These are phyloP conservation scores for Gorsachius magnificus DNA, from an alignment of 2,797 vertebrate genomes.

Conservation along the genomic window DNA sequence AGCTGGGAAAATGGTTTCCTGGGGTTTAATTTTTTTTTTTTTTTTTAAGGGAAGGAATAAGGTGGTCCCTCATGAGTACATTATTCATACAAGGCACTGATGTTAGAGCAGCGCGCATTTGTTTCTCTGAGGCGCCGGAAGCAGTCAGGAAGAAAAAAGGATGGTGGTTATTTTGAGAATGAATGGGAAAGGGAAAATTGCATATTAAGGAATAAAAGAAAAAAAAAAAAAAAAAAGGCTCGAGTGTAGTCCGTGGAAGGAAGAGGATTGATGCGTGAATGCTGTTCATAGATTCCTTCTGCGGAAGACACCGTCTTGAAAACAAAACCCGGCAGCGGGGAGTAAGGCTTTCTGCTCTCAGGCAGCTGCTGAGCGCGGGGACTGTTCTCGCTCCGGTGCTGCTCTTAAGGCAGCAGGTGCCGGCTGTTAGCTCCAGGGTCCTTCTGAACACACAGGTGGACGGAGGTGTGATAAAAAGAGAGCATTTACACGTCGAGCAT, in stretches of 20 bases:
- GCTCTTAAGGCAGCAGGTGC: neutral
- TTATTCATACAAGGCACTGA: neutral
- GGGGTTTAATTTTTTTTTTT: neutral
- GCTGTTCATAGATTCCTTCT: neutral
- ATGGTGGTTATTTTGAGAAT: neutral
- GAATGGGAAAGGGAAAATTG: neutral
- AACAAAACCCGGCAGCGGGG: neutral
- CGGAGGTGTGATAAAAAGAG: neutral
- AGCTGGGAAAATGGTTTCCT: neutral
- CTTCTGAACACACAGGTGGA: neutral
- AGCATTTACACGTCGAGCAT: rapidly evolving
- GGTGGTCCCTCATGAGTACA: neutral
- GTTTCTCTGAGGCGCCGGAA: rapidly evolving
- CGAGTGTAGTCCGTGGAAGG: neutral
- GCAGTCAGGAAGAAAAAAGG: neutral
- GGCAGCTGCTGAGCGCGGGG: neutral
- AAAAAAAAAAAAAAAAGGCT: neutral
- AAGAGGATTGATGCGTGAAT: neutral
- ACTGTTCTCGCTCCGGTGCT: rapidly evolving
- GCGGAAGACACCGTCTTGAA: neutral
- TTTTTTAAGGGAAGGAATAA: neutral
- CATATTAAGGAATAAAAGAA: too few relatives aligned
- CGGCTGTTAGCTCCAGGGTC: neutral
- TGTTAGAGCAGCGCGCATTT: rapidly evolving
- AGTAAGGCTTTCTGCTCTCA: neutral